A percentile compares a stretch with the other conserved stretches of the same genome.
Conservation (phyloP, 2,888 invertebrate species). For the Epirrhoe alternata region DNA sequence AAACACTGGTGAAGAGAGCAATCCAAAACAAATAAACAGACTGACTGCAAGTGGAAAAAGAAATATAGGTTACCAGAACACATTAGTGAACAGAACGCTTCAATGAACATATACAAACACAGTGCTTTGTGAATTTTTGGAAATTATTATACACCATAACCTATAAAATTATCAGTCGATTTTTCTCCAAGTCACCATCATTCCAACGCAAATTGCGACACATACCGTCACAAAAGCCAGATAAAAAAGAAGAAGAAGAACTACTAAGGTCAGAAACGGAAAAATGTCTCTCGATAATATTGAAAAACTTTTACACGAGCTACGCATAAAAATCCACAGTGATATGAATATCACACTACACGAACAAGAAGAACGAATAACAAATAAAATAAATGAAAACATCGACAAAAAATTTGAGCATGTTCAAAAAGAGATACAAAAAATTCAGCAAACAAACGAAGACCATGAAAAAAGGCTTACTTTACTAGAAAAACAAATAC, state of each 20-base stretch:
- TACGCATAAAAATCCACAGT: neutral
- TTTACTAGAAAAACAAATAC: conserved; percentile 3
- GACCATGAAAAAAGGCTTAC: conserved; percentile 1
- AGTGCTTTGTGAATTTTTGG: neutral
- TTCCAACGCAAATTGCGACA: too few species aligned
- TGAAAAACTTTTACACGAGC: conserved; percentile 7
- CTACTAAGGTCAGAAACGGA: neutral
- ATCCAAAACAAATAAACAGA: neutral
- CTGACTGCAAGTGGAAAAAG: neutral
- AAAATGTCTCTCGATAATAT: conserved; percentile 6
- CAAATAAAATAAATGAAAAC: conserved; percentile 8
- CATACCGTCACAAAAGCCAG: too few species aligned
- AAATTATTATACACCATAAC: neutral
- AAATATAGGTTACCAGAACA: too few species aligned
- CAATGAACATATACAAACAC: too few species aligned
- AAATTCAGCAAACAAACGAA: neutral
- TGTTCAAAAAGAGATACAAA: conserved; percentile 5
- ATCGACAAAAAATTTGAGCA: neutral
- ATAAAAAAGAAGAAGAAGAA: neutral
- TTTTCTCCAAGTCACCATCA: neutral
- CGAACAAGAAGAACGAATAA: conserved; percentile 3
- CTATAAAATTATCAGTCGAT: neutral
- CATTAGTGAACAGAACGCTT: too few species aligned
- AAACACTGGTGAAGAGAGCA: neutral
- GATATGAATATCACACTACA: neutral